Base-by-base conservation (phyloP, 2,797 vertebrate genomes). In the Acrossocheilus wenchowensis region DNA sequence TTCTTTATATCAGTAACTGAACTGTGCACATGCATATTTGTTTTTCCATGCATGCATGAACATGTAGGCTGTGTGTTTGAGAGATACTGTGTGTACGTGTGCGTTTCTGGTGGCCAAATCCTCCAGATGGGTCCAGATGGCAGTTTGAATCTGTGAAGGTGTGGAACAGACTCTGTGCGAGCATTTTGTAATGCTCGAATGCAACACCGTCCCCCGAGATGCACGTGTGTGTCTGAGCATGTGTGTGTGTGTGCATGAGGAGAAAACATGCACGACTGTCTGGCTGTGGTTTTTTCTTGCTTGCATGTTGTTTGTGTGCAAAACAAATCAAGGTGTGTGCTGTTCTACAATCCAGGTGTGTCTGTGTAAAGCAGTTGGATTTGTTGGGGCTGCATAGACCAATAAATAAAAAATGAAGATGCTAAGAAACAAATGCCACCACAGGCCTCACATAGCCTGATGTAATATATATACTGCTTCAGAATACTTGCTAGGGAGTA, bases 111-210 rank as follows among this genome's bases (percentile, higher is more conserved):
- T 85, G 75, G 83, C 75, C 83, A 85, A 85, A 85, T 84, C 75
- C 68, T 80, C 66, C 84, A 86, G 84, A 86, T 86, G 84, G 84
- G 84, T 64, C 78, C 84, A 86, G 84, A 86, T 86, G 84, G 84
- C 78, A 62, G 84, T 26, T 48, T 73, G 69, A 81, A 73, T 85
- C 78, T 21, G 45, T 82, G 81, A 85, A 85, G 54, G 84, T 88
- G 69, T 83, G 69, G 34, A 78, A 85, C 71, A 88, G 71, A 81
- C 83, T 81, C 73, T 26, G 14, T 69, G 83, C 79, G 84, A 86
- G 84, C 84, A 81, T 73, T 86, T 86, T 86, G 84, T 86, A 86
- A 86, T 73, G 84, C 84, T 68, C 7, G 84, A 86, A 86, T 64
- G 84, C 78, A 86, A 57, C 84, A 81, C 68, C 9, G 23, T 64